Percentiles rank a stretch among this genome's conserved stretches.
Evolutionary conservation across 2,113 vertebrate species (phyloP).

Genomic region (Hypocryptadius cinnamomeus): DNA sequence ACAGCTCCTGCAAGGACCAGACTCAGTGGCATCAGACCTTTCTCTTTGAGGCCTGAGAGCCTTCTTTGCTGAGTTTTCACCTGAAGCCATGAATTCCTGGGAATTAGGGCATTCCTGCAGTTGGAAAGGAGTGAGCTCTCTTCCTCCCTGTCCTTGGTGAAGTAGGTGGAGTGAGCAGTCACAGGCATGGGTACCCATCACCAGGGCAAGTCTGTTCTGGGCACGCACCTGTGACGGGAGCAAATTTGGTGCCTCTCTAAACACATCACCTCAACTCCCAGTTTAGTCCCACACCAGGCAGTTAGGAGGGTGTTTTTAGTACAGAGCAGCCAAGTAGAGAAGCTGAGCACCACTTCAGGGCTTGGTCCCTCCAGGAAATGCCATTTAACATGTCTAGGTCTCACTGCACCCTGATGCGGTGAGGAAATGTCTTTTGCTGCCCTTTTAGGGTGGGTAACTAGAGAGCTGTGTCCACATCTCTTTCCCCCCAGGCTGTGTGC

Average conservation of each 20-base stretch:
- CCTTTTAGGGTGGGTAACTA: background rate
- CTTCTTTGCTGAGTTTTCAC: background rate
- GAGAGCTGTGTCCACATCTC: background rate
- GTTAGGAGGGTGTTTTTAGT: background rate
- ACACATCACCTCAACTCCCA: background rate
- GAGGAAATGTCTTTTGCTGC: background rate
- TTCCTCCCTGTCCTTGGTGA: background rate
- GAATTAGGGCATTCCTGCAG: background rate
- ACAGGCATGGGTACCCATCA: background rate
- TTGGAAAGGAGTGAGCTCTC: background rate
- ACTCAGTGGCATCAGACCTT: background rate
- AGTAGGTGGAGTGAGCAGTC: fast-evolving
- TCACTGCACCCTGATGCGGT: background rate
- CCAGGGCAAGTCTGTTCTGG: background rate
- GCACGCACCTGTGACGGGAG: background rate
- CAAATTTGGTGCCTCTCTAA: background rate
- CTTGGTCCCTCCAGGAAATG: background rate
- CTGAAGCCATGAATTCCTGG: background rate
- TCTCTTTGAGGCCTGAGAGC: background rate
- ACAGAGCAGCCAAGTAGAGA: background rate
- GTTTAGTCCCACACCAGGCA: background rate
- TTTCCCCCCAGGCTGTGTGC: fast-evolving
- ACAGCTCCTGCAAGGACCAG: background rate
- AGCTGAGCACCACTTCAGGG: background rate
- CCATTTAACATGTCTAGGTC: background rate